Evolutionary conservation across 2,888 invertebrate genomes (phyloP).

Genomic region (Cheiracanthium punctorium): DNA sequence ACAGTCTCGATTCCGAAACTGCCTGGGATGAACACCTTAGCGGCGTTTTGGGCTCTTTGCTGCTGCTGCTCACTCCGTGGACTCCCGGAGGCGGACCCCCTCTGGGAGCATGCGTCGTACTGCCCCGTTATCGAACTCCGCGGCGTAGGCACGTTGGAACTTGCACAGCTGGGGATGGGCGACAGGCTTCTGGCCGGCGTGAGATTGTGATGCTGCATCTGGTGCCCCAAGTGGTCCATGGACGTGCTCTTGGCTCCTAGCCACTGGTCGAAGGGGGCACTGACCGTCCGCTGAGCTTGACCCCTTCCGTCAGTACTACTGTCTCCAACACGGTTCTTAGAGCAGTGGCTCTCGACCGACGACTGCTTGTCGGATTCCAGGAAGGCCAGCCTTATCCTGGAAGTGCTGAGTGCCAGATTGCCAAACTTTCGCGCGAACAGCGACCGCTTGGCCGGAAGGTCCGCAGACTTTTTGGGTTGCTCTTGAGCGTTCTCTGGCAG

Average conservation of each 20-base stretch:
- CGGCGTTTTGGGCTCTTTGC: neutral
- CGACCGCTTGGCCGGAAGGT: conserved; percentile 51
- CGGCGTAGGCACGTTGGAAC: conserved; percentile 65
- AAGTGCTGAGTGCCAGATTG: conserved; percentile 61
- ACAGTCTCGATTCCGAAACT: conserved; percentile 60
- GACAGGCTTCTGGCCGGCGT: conserved; percentile 58
- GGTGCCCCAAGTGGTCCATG: conserved; percentile 50
- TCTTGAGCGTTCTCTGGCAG: neutral
- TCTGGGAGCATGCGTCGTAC: neutral
- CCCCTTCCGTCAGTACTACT: conserved; percentile 23
- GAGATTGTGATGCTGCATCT: conserved; percentile 14
- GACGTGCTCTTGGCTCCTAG: conserved; percentile 57
- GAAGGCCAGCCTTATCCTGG: conserved; percentile 59
- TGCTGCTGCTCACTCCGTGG: conserved; percentile 13
- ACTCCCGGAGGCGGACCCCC: conserved; percentile 37
- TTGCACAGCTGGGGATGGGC: conserved; percentile 67
- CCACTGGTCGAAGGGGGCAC: conserved; percentile 65
- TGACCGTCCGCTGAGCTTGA: conserved; percentile 61
- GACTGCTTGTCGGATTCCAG: conserved; percentile 39
- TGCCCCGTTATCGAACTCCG: conserved; percentile 64
- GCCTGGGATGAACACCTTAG: conserved; percentile 24
- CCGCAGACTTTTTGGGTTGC: conserved; percentile 4
- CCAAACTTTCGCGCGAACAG: conserved; percentile 61
- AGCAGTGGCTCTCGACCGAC: conserved; percentile 20
- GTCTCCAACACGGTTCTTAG: conserved; percentile 38